Evolutionary conservation across 2,797 vertebrate genomes (phyloP), one percentile per base, ranked within the genome.

Genomic region (Chelon auratus): DNA sequence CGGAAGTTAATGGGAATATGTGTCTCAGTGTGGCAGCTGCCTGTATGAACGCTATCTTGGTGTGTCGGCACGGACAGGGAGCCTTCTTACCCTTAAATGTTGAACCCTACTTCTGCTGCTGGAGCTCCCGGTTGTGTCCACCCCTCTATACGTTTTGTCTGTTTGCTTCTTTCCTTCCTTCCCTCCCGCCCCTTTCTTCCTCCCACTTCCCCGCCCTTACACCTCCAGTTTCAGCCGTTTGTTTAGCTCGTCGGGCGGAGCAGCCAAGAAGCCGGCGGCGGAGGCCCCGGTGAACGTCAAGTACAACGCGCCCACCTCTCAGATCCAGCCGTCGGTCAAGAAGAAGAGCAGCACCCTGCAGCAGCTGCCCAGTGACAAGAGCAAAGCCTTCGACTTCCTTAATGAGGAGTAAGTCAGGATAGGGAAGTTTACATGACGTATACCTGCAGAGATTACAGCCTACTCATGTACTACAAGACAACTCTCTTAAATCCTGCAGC

Each of bases 381-480:
- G 96, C 84, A 99, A 96, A 91, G 97, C 97, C 53, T 99, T 99
- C 55, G 98, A 99, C 90, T 99, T 99, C 91, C 98, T 99, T 81
- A 97, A 97, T 59, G 98, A 99, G 83, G 98, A 99, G 98, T 99
- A 86, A 97, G 98, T 92, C 43, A 13, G 6, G 22, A 47, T 17
- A 12, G 15, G 36, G 33, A 13, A 3, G n/a, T 17, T 0, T 30
- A 33, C 17, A 18, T 42, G 13, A 42, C 13, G 12, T 42, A 5
- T 42, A 5, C 15, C 15, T 42, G 40, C 40, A 5, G 15, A 13
- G 12, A 42, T 14, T 42, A 3, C 40, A 15, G 40, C 13, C 40
- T 14, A 42, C 13, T 14, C 13, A 42, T 42, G 40, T 42, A 15
- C 4, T 14, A 14, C 39, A 15, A 14, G 1, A 42, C 12, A 42